phyloP scores from a whole-genome alignment of 2,888 invertebrate genomes.

The Cryptophagus acutangulus region DNA sequence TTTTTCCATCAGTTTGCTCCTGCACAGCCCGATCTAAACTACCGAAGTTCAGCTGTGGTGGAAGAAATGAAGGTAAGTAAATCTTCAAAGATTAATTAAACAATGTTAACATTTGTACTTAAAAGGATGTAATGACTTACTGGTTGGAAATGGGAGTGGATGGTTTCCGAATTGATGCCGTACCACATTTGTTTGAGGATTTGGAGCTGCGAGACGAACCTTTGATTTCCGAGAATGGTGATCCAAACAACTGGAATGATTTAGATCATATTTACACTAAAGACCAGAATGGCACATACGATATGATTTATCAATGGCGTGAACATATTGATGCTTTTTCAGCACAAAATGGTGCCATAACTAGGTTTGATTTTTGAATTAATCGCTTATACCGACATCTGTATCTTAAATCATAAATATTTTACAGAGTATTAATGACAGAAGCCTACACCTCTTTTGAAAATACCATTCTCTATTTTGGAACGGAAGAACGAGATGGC shows the following conservation, averaged over 20 bases:
- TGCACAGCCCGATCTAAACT: slow-evolving; percentile 79
- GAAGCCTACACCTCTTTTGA: slow-evolving; percentile 64
- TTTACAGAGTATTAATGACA: slow-evolving; percentile 64
- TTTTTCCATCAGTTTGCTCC: slow-evolving; percentile 75
- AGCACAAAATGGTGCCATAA: slow-evolving; percentile 40
- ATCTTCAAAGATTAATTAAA: no score
- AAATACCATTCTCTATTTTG: slow-evolving; percentile 62
- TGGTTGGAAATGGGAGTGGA: slow-evolving; percentile 83
- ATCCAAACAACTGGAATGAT: slow-evolving; percentile 51
- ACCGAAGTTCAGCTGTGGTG: slow-evolving; percentile 62
- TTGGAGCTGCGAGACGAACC: slow-evolving; percentile 46
- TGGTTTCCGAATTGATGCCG: slow-evolving; percentile 81
- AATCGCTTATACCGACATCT: no score
- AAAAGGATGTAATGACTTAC: slow-evolving; percentile 61
- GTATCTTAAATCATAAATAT: no score
- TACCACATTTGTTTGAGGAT: slow-evolving; percentile 51
- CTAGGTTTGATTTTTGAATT: no score
- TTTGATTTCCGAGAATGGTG: slow-evolving; percentile 26
- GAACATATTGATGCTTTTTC: slow-evolving; percentile 56
- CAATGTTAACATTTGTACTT: background rate
- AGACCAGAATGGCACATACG: slow-evolving; percentile 54
- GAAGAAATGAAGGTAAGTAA: slow-evolving; percentile 59
- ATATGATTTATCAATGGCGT: slow-evolving; percentile 63
- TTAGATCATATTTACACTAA: slow-evolving; percentile 59
- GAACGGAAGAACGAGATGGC: slow-evolving; percentile 55